A percentile compares a stretch with the other conserved stretches of the same genome.
These are phyloP conservation scores for Oxyscelio sp. DNA, from an alignment of 2,888 invertebrate genomes.

Conservation along the genomic window DNA sequence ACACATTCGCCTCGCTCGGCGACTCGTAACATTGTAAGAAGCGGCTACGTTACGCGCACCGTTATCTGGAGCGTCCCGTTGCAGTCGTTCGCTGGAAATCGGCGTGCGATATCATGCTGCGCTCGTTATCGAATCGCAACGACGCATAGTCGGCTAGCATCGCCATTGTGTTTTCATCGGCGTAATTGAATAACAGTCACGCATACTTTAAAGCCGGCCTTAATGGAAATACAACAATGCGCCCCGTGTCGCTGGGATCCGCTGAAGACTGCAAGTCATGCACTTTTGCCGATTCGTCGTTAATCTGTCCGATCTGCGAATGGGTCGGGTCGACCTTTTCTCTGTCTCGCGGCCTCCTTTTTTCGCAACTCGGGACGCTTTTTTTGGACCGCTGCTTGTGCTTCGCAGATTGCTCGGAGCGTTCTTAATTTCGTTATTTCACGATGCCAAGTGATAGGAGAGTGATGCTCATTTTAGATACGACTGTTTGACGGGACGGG, in stretches of 20 bases:
- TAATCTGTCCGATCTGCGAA: constrained; percentile 26
- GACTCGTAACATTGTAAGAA: not conserved
- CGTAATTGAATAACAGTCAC: constrained; percentile 72
- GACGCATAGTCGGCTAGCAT: constrained; percentile 30
- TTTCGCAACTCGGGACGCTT: not conserved
- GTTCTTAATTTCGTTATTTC: constrained; percentile 36
- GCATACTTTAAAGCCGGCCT: constrained; percentile 51
- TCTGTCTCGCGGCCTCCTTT: not conserved
- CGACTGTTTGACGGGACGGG: constrained; percentile 37
- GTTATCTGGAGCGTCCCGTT: constrained; percentile 59
- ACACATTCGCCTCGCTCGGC: constrained; percentile 19
- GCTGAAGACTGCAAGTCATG: constrained; percentile 72
- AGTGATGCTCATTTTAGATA: constrained; percentile 59
- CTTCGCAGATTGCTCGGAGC: not conserved
- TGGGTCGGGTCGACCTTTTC: constrained; percentile 7
- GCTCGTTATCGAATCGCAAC: constrained; percentile 70
- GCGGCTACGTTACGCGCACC: too few relatives aligned
- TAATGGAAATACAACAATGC: constrained; percentile 69
- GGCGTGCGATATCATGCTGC: constrained; percentile 62
- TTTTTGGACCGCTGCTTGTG: constrained; percentile 3
- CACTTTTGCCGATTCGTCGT: constrained; percentile 62
- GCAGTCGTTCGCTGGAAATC: constrained; percentile 51
- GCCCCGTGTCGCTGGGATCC: constrained; percentile 14
- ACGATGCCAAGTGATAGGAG: constrained; percentile 37
- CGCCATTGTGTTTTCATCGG: constrained; percentile 62